Conservation (phyloP, 2,888 invertebrate species). For the Dryadula phaetusa region DNA sequence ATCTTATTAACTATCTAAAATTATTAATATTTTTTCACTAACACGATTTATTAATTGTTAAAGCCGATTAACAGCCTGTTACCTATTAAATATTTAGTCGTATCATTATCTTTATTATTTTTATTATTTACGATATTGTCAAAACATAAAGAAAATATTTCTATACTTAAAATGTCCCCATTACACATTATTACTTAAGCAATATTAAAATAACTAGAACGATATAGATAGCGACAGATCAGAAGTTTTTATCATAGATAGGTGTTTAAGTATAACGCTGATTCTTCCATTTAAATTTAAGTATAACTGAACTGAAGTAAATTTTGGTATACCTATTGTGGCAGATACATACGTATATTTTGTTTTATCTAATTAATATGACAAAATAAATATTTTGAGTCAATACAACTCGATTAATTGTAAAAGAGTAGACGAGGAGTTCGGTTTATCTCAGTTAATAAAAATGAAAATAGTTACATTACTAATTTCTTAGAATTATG, state of each 20-base stretch:
- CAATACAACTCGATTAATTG: not conserved
- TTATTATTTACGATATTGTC: no score
- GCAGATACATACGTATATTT: not conserved
- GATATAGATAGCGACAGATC: conserved; percentile 38
- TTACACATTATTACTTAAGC: conserved; percentile 18
- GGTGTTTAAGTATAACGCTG: conserved; percentile 13
- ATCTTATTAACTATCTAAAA: no score
- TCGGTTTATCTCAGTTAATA: not conserved
- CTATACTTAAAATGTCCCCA: not conserved
- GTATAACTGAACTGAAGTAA: not conserved
- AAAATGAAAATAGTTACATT: not conserved
- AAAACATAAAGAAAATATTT: not conserved
- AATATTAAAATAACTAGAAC: conserved; percentile 30
- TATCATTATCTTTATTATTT: no score
- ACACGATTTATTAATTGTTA: no score
- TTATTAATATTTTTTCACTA: no score
- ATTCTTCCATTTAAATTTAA: not conserved
- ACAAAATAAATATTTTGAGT: not conserved
- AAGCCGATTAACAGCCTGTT: no score
- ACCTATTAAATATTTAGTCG: no score
- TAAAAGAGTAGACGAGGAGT: not conserved
- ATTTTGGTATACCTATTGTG: no score
- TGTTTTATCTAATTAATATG: no score
- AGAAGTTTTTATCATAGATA: conserved; percentile 39
- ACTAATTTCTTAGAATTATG: not conserved